Evolutionary conservation across 1,140 invertebrate species (phyloP).

Genomic region (Solen grandis): DNA sequence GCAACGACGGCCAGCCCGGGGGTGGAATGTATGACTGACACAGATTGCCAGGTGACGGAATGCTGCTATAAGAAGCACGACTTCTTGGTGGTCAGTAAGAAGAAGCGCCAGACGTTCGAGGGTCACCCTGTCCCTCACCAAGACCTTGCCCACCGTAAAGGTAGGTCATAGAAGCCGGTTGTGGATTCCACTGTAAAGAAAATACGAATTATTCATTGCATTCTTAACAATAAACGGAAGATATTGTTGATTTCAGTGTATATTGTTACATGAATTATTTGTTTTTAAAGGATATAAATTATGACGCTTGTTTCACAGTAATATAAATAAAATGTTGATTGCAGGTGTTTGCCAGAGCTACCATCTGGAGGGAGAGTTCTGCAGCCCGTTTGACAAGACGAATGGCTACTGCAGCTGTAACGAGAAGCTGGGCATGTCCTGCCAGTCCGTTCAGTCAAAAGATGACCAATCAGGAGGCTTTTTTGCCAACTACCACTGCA

Average conservation of each 20-base stretch:
- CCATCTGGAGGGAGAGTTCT: conserved; percentile 4
- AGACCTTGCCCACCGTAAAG: conserved; percentile 27
- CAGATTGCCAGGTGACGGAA: conserved; percentile 15
- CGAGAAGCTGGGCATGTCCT: conserved; percentile 15
- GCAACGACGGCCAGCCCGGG: not conserved
- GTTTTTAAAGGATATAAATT: too few species aligned
- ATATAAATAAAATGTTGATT: too few species aligned
- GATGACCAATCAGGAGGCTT: too few species aligned
- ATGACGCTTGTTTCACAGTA: too few species aligned
- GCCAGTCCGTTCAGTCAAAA: conserved; percentile 22
- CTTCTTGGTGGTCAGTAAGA: conserved; percentile 33
- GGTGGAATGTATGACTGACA: conserved; percentile 34
- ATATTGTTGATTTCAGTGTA: too few species aligned
- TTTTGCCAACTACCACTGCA: too few species aligned
- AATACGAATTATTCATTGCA: too few species aligned
- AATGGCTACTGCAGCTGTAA: conserved; percentile 52
- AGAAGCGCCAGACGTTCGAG: conserved; percentile 14
- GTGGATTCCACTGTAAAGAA: too few species aligned
- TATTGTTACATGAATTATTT: too few species aligned
- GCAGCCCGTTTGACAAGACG: conserved; percentile 22
- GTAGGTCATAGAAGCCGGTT: conserved; percentile 20
- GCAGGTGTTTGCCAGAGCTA: conserved; percentile 47
- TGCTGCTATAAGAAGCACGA: conserved; percentile 54
- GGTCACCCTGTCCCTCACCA: conserved; percentile 9
- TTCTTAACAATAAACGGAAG: too few species aligned